Base-by-base conservation (phyloP, 1,140 invertebrate genomes). In the Zaprionus tsacasi region DNA sequence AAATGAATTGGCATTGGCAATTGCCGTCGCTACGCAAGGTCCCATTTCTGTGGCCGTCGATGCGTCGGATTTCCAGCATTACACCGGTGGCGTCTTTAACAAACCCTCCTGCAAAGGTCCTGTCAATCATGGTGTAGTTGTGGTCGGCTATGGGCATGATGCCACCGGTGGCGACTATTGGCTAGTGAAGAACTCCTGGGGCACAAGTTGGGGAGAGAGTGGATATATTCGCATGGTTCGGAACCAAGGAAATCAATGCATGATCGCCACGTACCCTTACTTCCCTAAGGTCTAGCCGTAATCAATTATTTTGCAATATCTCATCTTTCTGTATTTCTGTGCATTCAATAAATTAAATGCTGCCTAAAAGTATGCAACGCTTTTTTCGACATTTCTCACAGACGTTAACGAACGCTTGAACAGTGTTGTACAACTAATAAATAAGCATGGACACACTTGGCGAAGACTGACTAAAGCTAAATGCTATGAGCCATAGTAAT, bases 141-240 rank as follows among this genome's bases (percentile, higher is more conserved):
- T 91, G 2, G 96, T 98, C 48, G 97, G 98, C 43, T 98, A 97
- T 92, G 97, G 97, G 8, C 94, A 94, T 4, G 55, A 71, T 21
- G 90, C 93, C 25, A 79, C 85, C 21, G 94, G 93, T 0, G 27
- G 57, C 21, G 93, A 94, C 63, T 96, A 95, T 86, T 96, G 95
- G 95, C 81, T 95, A 7, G 93, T 96, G 6, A 96, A 96, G 87
- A 96, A 96, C 91, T 93, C 87, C 1, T 94, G 93, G 93, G 93
- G 93, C 5, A 55, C 56, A 11, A 65, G 30, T 1, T 95, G 95
- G 95, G 95, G 95, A 21, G 92, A 93, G 43, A 68, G 93, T 4
- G 95, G 95, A 4, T 95, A 94, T 91, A 93, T 95, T 65, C 91
- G 92, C 74, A 95, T 96, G 92, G 82, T 93, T 48, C 94, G 95